Base-by-base conservation (phyloP, 2,113 vertebrate species). In the Nymphicus hollandicus region DNA sequence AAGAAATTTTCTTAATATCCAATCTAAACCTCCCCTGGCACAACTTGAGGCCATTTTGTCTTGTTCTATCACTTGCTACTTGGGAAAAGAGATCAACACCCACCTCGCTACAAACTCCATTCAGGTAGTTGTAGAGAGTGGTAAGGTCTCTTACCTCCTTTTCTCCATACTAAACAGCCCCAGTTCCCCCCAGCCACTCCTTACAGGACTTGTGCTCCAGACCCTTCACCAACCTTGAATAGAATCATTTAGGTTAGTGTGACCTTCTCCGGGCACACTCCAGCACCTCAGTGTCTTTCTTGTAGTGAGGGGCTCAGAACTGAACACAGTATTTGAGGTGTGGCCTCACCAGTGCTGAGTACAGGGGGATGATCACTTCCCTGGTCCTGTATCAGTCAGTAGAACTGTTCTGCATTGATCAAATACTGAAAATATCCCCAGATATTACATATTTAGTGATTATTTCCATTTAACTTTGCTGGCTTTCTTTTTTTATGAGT, bases 311-410 rank as follows among this genome's bases (percentile, higher is more conserved):
- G 20, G 14, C 23, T 14, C 29, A 70, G 55, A 83, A 53, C 13
- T 41, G 24, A 35, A 41, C n/a, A 29, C 18, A 47, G 47, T 6
- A 63, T 22, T 77, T 3, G 2, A 27, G 71, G 19, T 35, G 16
- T 2, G 3, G 18, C 41, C 49, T 55, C 41, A 72, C 22, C 8
- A 71, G 43, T 50, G 65, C 31, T 0, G 1, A 85, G 18, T 58
- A 29, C 10, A 39, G 23, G 33, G 2, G 1, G 2, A 20, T 1
- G 3, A 23, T 58, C 10, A 2, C 35, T 50, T 37, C 64, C 27
- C 15, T 58, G 8, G 5, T 46, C 25, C 56, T 65, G 20, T 46
- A 65, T 64, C 27, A 22, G 28, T 41, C 13, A 52, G 10, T 23
- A 50, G 44, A 53, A 41, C 22, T n/a, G 20, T 46, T 82, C 56